Evolutionary conservation across 2,888 invertebrate genomes (phyloP), one percentile per base, ranked within the genome.

Genomic region (Drosophila mayaguana): DNA sequence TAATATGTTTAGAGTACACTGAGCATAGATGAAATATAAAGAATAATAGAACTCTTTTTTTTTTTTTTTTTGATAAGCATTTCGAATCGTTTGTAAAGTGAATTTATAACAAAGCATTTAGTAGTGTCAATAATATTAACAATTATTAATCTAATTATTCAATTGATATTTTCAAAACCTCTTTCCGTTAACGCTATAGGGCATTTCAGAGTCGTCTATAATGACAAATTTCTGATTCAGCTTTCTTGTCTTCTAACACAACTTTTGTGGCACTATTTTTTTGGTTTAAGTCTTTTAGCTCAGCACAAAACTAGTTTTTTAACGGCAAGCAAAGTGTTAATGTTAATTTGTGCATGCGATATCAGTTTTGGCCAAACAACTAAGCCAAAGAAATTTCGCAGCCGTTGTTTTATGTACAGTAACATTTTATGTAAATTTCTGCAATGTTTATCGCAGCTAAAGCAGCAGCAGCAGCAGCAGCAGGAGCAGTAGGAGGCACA

Each of bases 281-380:
- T 48, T 48, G 78, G 63, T 75, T 71, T 60, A 75, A 76, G 79
- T 76, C 75, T 81, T 82, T 63, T 40, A 57, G 67, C 60, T 64
- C 61, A 59, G 54, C 66, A 48, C 25, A 56, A 56, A 61, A 78
- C 77, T 80, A 60, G 77, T 81, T 79, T 68, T 63, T 81, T 63
- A 78, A 64, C 65, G 78, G 63, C 78, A 74, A 73, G 72, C 72
- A 77, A 87, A 89, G 90, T 89, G 83, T 88, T 78, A 88, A 85
- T 87, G 89, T 73, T 87, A 75, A 88, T 88, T 88, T 83, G 86
- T 56, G 76, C 79, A 72, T 80, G 67, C 63, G 59, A 69, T 76
- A 66, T 88, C 82, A 75, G 54, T 69, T 68, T 63, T 71, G 36
- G 43, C 62, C 36, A 81, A 83, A 78, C 74, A 68, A 76, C 60